Evolutionary conservation across 92 coral and sea anemone genomes (phyloP).

Genomic region (Chrysogorgia sp.): DNA sequence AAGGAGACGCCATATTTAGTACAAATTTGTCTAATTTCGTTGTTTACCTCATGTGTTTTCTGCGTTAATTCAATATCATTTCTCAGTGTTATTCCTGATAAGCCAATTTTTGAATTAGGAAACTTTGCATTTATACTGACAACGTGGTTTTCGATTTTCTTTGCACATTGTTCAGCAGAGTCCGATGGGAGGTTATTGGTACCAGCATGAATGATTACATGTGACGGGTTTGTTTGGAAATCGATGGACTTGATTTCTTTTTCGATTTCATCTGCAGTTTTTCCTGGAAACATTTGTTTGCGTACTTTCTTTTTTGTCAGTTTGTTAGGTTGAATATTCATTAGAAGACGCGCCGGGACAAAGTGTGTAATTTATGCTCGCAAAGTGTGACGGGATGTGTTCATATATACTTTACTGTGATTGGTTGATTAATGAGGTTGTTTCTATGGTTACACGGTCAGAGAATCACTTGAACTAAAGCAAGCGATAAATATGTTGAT

Average conservation of each 20-base stretch:
- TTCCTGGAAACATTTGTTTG: not conserved
- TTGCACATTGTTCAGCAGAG: constrained; percentile 38
- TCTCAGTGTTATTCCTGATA: constrained; percentile 52
- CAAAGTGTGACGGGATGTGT: too few relatives aligned
- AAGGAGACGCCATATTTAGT: constrained; percentile 1
- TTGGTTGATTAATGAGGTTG: too few relatives aligned
- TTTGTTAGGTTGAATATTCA: too few relatives aligned
- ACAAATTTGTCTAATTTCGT: constrained; percentile 11
- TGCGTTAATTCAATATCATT: constrained; percentile 33
- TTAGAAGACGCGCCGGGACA: too few relatives aligned
- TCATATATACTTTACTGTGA: too few relatives aligned
- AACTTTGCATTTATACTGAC: constrained; percentile 29
- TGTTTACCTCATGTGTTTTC: constrained; percentile 32
- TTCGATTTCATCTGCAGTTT: not conserved
- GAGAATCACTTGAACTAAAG: too few relatives aligned
- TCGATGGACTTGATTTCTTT: not conserved
- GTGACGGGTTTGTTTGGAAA: not conserved
- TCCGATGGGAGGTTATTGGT: constrained; percentile 54
- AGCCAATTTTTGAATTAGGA: constrained; percentile 51
- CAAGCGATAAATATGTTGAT: too few relatives aligned
- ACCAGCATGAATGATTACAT: too few relatives aligned
- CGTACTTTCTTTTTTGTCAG: too few relatives aligned
- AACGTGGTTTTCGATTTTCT: constrained; percentile 28
- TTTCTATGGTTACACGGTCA: too few relatives aligned
- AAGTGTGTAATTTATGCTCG: too few relatives aligned